These are phyloP conservation scores for Anthonomus grandis DNA, from an alignment of 1,140 invertebrate species.

Conservation along the genomic window DNA sequence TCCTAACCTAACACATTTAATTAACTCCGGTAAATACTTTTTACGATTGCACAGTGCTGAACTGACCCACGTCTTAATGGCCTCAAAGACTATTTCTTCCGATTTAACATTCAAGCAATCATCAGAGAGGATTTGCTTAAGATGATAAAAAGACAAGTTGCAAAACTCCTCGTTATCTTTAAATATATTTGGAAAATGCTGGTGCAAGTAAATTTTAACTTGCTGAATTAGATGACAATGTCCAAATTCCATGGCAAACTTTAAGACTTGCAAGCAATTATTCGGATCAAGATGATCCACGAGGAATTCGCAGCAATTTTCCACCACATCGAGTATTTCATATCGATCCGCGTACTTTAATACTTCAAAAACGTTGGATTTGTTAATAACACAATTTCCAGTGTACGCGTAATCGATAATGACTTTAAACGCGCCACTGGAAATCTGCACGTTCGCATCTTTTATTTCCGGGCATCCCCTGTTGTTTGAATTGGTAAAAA, in stretches of 20 bases:
- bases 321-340: conserved; percentile 60
- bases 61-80: conserved; percentile 62
- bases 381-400: conserved; percentile 56
- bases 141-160: conserved; percentile 53
- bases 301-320: conserved; percentile 61
- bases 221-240: conserved; percentile 57
- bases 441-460: conserved; percentile 53
- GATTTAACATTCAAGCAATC: conserved; percentile 64
- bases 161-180: conserved; percentile 56
- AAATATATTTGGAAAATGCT: conserved; percentile 53
- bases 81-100: conserved; percentile 67
- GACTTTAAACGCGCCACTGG: conserved; percentile 51
- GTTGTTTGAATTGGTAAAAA: conserved; percentile 63
- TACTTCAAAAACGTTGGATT: conserved; percentile 60
- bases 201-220: conserved; percentile 54
- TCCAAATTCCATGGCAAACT: conserved; percentile 68
- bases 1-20: conserved; percentile 54
- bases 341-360: conserved; percentile 62
- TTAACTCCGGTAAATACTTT: conserved; percentile 55
- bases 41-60: conserved; percentile 52
- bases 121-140: conserved; percentile 56
- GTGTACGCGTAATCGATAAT: conserved; percentile 68
- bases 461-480: conserved; percentile 53
- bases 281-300: conserved; percentile 50
- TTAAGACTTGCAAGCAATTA: conserved; percentile 58